Evolutionary conservation across 2,888 invertebrate genomes (phyloP).

Genomic region (Cosmia trapezina): DNA sequence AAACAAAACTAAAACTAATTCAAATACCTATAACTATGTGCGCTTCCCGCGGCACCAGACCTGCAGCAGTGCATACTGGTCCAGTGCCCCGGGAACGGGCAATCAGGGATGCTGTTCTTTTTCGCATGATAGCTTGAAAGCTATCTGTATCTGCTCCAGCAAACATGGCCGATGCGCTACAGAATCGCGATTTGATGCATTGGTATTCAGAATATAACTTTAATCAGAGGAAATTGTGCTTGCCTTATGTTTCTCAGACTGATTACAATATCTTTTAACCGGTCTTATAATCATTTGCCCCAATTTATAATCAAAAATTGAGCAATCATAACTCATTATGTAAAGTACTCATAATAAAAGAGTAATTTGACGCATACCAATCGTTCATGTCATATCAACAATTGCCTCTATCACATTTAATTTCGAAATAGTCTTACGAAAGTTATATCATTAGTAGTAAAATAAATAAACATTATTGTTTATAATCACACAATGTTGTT

Average conservation of each 20-base stretch:
- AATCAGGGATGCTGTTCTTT: too few relatives aligned
- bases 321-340: constrained; percentile 26
- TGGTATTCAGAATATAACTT: too few relatives aligned
- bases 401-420: constrained; percentile 30
- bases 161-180: too few relatives aligned
- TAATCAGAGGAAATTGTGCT: not conserved
- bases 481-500: constrained; percentile 61
- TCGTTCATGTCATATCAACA: constrained; percentile 25
- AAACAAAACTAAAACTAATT: too few relatives aligned
- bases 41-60: too few relatives aligned
- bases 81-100: too few relatives aligned
- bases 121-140: too few relatives aligned
- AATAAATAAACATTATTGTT: constrained; percentile 36
- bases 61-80: too few relatives aligned
- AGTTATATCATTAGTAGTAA: constrained; percentile 47
- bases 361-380: constrained; percentile 37
- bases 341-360: constrained; percentile 16
- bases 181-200: too few relatives aligned
- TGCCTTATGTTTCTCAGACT: not conserved
- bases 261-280: not conserved
- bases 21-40: too few relatives aligned
- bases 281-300: constrained; percentile 9
- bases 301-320: constrained; percentile 7
- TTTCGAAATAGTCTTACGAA: constrained; percentile 47
- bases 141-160: too few relatives aligned